Conservation (phyloP, 2,888 invertebrate genomes). For the Oegoconia quadripuncta region DNA sequence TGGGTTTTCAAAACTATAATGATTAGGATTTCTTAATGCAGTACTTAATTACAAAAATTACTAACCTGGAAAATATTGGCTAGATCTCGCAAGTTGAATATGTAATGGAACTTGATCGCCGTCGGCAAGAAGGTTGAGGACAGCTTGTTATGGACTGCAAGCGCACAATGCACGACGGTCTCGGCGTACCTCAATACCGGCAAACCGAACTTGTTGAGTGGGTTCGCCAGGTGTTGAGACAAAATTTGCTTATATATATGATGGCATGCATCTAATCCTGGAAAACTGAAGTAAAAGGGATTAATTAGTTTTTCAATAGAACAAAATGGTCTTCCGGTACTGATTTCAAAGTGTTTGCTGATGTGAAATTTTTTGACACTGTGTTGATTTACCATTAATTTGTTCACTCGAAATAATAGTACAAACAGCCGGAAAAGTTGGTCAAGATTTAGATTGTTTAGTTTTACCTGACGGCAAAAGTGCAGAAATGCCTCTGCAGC, state of each 20-base stretch:
- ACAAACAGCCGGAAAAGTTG: too few relatives aligned
- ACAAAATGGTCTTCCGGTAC: not conserved
- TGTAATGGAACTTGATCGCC: constrained; percentile 96
- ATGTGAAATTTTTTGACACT: too few relatives aligned
- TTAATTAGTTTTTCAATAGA: not conserved
- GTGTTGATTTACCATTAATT: too few relatives aligned
- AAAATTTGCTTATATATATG: constrained; percentile 93
- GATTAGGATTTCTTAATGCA: too few relatives aligned
- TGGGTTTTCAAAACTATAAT: too few relatives aligned
- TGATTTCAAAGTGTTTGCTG: too few relatives aligned
- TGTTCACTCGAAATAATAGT: too few relatives aligned
- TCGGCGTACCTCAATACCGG: constrained; percentile 79
- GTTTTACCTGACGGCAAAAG: constrained; percentile 87
- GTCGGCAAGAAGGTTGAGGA: constrained; percentile 91
- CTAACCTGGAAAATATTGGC: constrained; percentile 96
- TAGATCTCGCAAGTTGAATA: constrained; percentile 94
- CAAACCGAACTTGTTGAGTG: constrained; percentile 82
- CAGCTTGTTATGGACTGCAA: constrained; percentile 87
- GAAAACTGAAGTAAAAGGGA: constrained; percentile 81
- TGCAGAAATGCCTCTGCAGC: constrained; percentile 92
- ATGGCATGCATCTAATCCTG: constrained; percentile 87
- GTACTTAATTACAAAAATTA: not conserved
- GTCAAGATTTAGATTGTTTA: not conserved
- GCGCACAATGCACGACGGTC: constrained; percentile 83
- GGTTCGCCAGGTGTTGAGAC: constrained; percentile 84